Evolutionary conservation across 2,113 vertebrate genomes (phyloP), one percentile per base, ranked within the genome.

Genomic region (Tenebrosternarchus preto): DNA sequence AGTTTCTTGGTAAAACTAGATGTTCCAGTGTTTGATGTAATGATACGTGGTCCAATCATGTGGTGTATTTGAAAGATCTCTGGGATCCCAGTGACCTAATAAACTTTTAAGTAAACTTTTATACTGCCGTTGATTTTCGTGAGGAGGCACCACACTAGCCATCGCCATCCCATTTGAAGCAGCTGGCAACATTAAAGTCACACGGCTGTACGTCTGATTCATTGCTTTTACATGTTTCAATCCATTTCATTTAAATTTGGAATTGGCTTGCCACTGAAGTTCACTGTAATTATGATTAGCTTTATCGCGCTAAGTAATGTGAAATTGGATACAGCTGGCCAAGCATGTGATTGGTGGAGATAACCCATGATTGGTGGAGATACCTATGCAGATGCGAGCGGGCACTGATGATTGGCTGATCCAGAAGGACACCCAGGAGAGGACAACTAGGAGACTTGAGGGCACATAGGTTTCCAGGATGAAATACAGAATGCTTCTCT

Each of bases 351-450:
- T 50, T 36, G 36, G 36, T 74, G n/a, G 9, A 50, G 20, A 53
- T 27, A 39, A 63, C 2, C n/a, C n/a, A n/a, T 19, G 16, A 57
- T 50, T 36, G 36, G 36, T 74, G n/a, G 9, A 50, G 20, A 24
- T 92, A 97, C 95, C 95, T 88, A 96, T 96, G 86, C 95, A 96
- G 83, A 97, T 94, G 71, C 95, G 93, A 66, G 95, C 95, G 61
- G 95, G 96, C 81, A 97, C 96, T 0, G 95, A 97, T 16, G 95
- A 95, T 61, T 96, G 91, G n/a, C 95, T 96, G 84, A 96, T 97
- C 96, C 96, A 96, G 88, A 97, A 96, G 0, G 96, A 97, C 5
- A 96, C 95, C 96, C 95, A 96, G 8, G 95, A 97, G 56, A 96
- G 94, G 7, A 95, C 95, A 9, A 97, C 96, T 43, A 96, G 89